Evolutionary conservation across 1,140 invertebrate genomes (phyloP).

Genomic region (Thaumetopoea pityocampa): DNA sequence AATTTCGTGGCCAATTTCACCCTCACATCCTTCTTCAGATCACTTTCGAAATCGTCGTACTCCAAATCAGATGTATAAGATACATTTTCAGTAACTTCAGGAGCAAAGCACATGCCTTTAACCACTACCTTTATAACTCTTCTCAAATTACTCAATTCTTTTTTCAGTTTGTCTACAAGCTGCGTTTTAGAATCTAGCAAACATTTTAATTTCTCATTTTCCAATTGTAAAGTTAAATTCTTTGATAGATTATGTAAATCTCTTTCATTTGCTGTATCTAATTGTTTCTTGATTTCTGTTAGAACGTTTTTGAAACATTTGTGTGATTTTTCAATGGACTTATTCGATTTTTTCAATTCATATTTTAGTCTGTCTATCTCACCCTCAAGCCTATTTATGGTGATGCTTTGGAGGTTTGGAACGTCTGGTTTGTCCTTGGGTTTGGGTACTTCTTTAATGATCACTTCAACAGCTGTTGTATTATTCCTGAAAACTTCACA

Average conservation of each 20-base stretch:
- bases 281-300: slow-evolving; percentile 29
- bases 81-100: slow-evolving; percentile 12
- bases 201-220: slow-evolving; percentile 36
- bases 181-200: slow-evolving; percentile 27
- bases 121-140: slow-evolving; percentile 27
- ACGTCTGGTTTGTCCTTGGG: slow-evolving; percentile 11
- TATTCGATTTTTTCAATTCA: slow-evolving; percentile 23
- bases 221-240: slow-evolving; percentile 27
- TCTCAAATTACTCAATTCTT: slow-evolving; percentile 28
- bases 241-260: slow-evolving; percentile 25
- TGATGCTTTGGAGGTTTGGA: slow-evolving; percentile 7
- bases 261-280: slow-evolving; percentile 20
- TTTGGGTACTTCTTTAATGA: slow-evolving; percentile 31
- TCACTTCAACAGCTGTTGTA: slow-evolving; percentile 36
- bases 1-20: slow-evolving; percentile 16
- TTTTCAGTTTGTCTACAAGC: slow-evolving; percentile 29
- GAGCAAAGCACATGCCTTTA: slow-evolving; percentile 16
- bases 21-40: slow-evolving; percentile 17
- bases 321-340: slow-evolving; percentile 13
- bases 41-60: slow-evolving; percentile 26
- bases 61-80: slow-evolving; percentile 21
- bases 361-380: slow-evolving; percentile 21
- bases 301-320: slow-evolving; percentile 23
- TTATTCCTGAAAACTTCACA: slow-evolving; percentile 37
- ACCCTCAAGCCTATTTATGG: slow-evolving; percentile 7